Evolutionary conservation across 64 coral and sea anemone genomes (phyloP), one percentile per base, ranked within the genome.

Genomic region (Anthopleura sola): DNA sequence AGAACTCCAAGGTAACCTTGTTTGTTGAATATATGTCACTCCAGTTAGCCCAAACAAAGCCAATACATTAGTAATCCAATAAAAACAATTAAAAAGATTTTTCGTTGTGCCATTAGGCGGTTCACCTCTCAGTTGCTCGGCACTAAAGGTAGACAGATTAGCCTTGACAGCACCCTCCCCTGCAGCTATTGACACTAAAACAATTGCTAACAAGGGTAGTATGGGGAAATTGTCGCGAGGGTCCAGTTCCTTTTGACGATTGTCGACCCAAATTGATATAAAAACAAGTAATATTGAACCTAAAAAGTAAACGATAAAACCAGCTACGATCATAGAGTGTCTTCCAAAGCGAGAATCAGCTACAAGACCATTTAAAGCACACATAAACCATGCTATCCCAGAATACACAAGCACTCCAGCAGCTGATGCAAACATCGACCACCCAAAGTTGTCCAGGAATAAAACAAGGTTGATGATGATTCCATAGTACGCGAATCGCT

Each of bases 51-150:
- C 55, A 12, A 92, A 57, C 32, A 97, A 60, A 6, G 94, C 87
- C 50, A 91, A 83, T 5, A 93, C 94, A 90, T 97, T 97, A 66
- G 94, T 80, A 36, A 90, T 49, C 94, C 94, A 97, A 77, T 97
- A 97, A 89, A 97, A 92, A 60, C 84, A 97, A 83, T 92, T 97
- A 69, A 97, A 97, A 46, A 97, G 81, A n/a, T 36, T 87, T 68
- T 89, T 97, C 6, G 76, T 86, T 6, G 80, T 44, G 5, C 78
- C 82, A 46, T 53, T 82, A 3, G 87, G 54, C 6, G 55, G 83
- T 54, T 92, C 94, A 21, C 90, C 90, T 37, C 86, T 88, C 54
- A 97, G 82, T 15, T 97, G 94, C 19, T 97, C 94, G 40, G 94
- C 90, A 86, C 90, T 89, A 90, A 97, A 97, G 29, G 90, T 78